Conservation (phyloP, 2,797 vertebrate species). For the Amblyopsis hoosieri region DNA sequence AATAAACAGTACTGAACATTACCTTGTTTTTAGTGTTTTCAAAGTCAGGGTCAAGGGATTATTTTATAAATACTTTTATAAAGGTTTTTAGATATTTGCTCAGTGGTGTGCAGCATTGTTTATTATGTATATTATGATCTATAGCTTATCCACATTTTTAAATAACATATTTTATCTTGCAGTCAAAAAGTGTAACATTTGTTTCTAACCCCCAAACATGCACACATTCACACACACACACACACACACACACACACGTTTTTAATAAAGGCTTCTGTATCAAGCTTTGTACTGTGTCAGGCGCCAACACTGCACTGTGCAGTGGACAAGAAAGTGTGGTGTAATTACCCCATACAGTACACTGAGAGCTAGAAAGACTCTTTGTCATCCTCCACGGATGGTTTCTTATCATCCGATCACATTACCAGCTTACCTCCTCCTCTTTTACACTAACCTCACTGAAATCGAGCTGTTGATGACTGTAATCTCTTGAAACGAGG, state of each 20-base stretch:
- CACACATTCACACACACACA: too few species aligned
- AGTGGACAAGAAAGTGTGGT: constrained; percentile 27
- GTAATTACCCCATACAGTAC: constrained; percentile 58
- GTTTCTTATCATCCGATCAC: constrained; percentile 50
- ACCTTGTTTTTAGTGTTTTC: too few species aligned
- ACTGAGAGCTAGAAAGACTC: constrained; percentile 28
- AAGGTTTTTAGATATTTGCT: too few species aligned
- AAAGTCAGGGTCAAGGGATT: too few species aligned
- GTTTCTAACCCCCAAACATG: too few species aligned
- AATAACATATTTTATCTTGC: too few species aligned
- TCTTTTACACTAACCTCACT: constrained; percentile 54
- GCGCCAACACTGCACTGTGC: constrained; percentile 31
- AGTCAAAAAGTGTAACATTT: too few species aligned
- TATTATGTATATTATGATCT: too few species aligned
- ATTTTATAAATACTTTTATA: constrained; percentile 35
- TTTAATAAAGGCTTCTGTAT: background rate
- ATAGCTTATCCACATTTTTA: too few species aligned
- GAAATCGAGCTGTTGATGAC: constrained; percentile 40
- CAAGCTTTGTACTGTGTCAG: constrained; percentile 22
- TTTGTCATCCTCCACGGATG: constrained; percentile 22
- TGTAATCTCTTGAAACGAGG: constrained; percentile 63
- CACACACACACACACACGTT: too few species aligned
- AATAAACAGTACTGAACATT: too few species aligned
- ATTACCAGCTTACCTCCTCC: constrained; percentile 45
- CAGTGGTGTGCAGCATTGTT: too few species aligned